Evolutionary conservation across 1,140 invertebrate genomes (phyloP), one percentile per base, ranked within the genome.

Genomic region (Agraylea sexmaculata): DNA sequence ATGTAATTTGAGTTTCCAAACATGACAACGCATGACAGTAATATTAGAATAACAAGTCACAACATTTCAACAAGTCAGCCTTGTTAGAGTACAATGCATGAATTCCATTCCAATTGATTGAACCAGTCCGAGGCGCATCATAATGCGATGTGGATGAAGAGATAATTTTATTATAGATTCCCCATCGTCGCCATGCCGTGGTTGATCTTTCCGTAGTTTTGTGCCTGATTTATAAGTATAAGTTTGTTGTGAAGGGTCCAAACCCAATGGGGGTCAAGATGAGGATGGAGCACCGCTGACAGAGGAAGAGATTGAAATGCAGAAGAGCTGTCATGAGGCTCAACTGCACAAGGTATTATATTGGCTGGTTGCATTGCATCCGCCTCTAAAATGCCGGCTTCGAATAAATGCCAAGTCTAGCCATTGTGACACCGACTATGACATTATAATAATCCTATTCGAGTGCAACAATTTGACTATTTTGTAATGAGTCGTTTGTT

Each of bases 321-420:
- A 48, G 29, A 48, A 48, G 30, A 34, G 25, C 19, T 38, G 44
- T 17, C 38, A 48, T 40, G 42, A 48, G 25, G 30, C 42, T 17
- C 46, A 44, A 37, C 16, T 48, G 13, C 31, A 48, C 44, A 48
- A 48, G 42, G 46, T 44, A 31, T n/a, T n/a, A n/a, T n/a, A 25
- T 25, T 25, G 23, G 7, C n/a, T n/a, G n/a, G n/a, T n/a, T n/a
- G n/a, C n/a, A n/a, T n/a, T n/a, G n/a, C n/a, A n/a, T n/a, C n/a
- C n/a, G n/a, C n/a, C n/a, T n/a, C n/a, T n/a, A n/a, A n/a, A n/a
- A n/a, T n/a, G n/a, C n/a, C n/a, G n/a, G n/a, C n/a, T n/a, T n/a
- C n/a, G n/a, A n/a, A n/a, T n/a, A n/a, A n/a, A n/a, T n/a, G n/a
- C n/a, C n/a, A n/a, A n/a, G n/a, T n/a, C n/a, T n/a, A n/a, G n/a